Percentiles rank a stretch among this genome's conserved stretches.
phyloP scores from a whole-genome alignment of 2,888 invertebrate species.

The Zhengitettix transpicula region DNA sequence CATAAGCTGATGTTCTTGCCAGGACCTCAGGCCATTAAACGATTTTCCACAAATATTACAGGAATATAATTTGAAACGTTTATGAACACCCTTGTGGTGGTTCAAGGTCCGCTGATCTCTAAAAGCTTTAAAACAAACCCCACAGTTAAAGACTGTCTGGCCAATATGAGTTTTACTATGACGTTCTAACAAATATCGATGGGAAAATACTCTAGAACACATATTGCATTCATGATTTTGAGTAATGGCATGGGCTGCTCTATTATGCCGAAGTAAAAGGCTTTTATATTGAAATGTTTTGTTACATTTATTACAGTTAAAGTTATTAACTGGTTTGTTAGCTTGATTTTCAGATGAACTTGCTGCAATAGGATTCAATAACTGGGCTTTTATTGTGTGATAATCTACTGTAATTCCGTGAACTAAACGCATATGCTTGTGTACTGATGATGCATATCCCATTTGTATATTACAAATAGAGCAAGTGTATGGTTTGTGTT shows the following conservation, averaged over 20 bases:
- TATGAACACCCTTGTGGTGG: slow-evolving; percentile 8
- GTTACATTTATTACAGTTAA: slow-evolving; percentile 4
- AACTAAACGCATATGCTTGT: slow-evolving; percentile 4
- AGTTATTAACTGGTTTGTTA: too few relatives aligned
- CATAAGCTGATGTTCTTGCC: slow-evolving; percentile 5
- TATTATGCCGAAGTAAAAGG: neutral
- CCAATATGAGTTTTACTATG: neutral
- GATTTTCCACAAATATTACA: slow-evolving; percentile 5
- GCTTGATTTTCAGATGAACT: too few relatives aligned
- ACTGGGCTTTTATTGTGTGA: neutral
- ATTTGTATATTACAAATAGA: slow-evolving; percentile 3
- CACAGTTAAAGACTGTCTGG: neutral
- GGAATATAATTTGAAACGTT: slow-evolving; percentile 3
- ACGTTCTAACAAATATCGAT: neutral
- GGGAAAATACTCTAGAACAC: neutral
- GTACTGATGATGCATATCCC: slow-evolving; percentile 8
- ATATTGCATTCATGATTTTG: neutral
- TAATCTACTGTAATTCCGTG: slow-evolving; percentile 2
- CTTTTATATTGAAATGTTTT: slow-evolving; percentile 4
- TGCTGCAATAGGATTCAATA: neutral
- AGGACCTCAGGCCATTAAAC: slow-evolving; percentile 5
- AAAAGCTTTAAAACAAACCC: slow-evolving; percentile 5
- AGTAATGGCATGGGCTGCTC: too few relatives aligned
- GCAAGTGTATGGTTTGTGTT: slow-evolving; percentile 6
- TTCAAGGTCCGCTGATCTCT: slow-evolving; percentile 2